phyloP scores from a whole-genome alignment of 2,113 vertebrate genomes.

The Donacobius atricapilla region DNA sequence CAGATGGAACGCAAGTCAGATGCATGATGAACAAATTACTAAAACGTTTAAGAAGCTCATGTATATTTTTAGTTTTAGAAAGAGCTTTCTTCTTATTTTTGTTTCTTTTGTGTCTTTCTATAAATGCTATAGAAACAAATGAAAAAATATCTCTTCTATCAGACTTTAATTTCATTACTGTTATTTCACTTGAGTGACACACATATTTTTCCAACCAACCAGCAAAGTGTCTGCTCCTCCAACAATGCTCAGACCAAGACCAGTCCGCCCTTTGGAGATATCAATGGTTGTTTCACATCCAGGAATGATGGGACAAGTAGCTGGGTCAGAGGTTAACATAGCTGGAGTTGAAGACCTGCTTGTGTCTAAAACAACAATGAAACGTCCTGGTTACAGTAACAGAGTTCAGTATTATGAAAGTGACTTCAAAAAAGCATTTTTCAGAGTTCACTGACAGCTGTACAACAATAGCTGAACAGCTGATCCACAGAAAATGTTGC shows the following conservation, averaged over 20 bases:
- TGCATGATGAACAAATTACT: not conserved
- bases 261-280: slow-evolving; percentile 93
- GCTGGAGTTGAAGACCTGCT: slow-evolving; percentile 91
- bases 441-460: not conserved
- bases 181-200: not conserved
- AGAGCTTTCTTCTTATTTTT: not conserved
- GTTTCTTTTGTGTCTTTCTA: not conserved
- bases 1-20: not conserved
- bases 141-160: not conserved
- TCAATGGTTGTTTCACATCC: slow-evolving; percentile 97
- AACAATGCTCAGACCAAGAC: slow-evolving; percentile 96
- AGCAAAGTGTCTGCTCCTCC: slow-evolving; percentile 94
- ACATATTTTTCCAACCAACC: slow-evolving; percentile 72
- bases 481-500: not conserved
- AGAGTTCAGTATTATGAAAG: not conserved
- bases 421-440: not conserved
- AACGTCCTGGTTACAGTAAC: not conserved
- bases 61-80: not conserved
- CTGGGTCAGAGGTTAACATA: slow-evolving; percentile 83
- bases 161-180: not conserved
- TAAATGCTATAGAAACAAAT: not conserved
- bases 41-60: not conserved
- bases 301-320: slow-evolving; percentile 94
- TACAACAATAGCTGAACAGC: not conserved
- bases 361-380: slow-evolving; percentile 66